Evolutionary conservation across 2,888 invertebrate species (phyloP), one percentile per base, ranked within the genome.

Genomic region (Epinotia bilunana): DNA sequence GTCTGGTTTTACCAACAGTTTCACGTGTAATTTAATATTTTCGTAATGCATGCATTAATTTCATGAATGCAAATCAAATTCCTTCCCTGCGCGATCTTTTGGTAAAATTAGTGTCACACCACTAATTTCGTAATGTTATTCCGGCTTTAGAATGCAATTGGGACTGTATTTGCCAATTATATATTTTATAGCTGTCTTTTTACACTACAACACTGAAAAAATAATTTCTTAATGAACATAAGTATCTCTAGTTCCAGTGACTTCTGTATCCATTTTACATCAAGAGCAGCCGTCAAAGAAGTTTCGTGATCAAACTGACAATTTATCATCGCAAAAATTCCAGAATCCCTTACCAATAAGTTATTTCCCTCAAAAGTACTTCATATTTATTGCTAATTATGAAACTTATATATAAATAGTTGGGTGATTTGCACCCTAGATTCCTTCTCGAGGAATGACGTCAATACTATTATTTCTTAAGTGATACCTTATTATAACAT

Each of bases 291-390:
- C 7, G 4, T 53, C 16, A 6, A 20, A 3, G 12, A 18, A 18
- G 55, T 76, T 87, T 92, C 87, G 80, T 82, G 76, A 91, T 92
- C 88, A 86, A 91, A 89, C 90, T 93, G 92, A 93, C 92, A 93
- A 91, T 85, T 82, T 78, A 82, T 81, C 83, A 80, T 78, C 78
- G 65, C 67, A 20, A 49, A 20, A n/a, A 20, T 20, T 61, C 23
- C 61, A 23, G 49, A 61, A 16, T 62, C 46, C 61, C 65, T 57
- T 53, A 67, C 43, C 18, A 67, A 39, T 55, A 49, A 58, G 55
- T 46, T 58, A 58, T 28, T 43, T 53, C 18, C 55, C 13, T 55
- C 55, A 55, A 53, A 33, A 12, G 12, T 67, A 60, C 20, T 23
- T 28, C 9, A 57, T 58, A 39, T 33, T 7, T 9, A 39, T 39